A percentile compares a stretch with the other conserved stretches of the same genome.
phyloP scores from a whole-genome alignment of 2,797 vertebrate genomes.

The Eulemur coronatus region DNA sequence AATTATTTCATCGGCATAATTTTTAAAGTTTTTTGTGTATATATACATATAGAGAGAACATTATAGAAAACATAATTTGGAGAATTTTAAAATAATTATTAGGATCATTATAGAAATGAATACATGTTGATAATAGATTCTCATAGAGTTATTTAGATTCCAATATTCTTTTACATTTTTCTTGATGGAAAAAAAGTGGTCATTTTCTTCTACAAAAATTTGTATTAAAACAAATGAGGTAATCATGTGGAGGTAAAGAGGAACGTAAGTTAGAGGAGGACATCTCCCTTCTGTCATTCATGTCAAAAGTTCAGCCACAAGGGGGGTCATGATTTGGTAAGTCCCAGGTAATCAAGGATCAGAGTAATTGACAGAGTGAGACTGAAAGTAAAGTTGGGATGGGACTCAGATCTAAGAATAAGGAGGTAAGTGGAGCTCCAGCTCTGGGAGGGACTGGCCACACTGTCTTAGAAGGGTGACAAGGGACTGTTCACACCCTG shows the following conservation, averaged over 20 bases:
- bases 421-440: neutral
- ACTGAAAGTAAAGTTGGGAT: neutral
- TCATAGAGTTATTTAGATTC: neutral
- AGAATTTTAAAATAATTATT: neutral
- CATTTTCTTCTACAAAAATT: neutral
- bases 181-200: neutral
- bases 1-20: neutral
- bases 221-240: neutral
- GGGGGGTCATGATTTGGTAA: neutral
- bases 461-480: neutral
- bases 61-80: neutral
- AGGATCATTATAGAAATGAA: neutral
- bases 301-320: neutral
- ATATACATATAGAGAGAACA: neutral
- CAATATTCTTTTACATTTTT: neutral
- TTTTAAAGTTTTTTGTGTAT: neutral
- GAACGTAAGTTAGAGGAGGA: neutral
- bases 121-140: neutral
- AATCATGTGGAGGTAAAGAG: neutral
- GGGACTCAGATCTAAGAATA: neutral
- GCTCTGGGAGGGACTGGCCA: neutral
- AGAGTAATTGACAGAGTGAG: neutral
- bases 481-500: neutral
- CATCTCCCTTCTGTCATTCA: neutral
- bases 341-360: neutral